These are phyloP conservation scores for Odontophorus gujanensis DNA, from an alignment of 2,113 vertebrate species.

Conservation along the genomic window DNA sequence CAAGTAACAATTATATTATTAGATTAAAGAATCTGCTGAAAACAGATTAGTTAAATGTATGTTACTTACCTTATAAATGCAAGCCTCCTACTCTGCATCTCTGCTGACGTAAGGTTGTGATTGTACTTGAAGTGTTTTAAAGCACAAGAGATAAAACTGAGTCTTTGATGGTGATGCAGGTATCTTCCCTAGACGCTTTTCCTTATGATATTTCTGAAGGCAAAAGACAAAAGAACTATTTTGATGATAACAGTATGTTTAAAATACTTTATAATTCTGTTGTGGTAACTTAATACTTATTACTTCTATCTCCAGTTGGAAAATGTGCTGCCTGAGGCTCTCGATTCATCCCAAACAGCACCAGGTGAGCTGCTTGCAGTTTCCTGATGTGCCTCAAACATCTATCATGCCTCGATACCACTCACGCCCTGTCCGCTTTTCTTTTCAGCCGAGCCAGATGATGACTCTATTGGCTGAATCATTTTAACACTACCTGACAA, in stretches of 20 bases:
- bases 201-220: background rate
- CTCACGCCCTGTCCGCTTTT: background rate
- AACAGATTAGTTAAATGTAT: background rate
- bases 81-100: background rate
- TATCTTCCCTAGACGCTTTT: background rate
- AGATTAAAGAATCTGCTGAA: background rate
- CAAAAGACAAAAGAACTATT: background rate
- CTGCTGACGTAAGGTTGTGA: background rate
- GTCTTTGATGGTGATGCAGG: background rate
- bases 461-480: background rate
- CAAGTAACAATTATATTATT: background rate
- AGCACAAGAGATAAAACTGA: background rate
- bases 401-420: slow-evolving; percentile 1
- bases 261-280: slow-evolving; percentile 27
- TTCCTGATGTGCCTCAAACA: background rate
- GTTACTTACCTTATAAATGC: background rate
- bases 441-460: background rate
- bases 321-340: slow-evolving; percentile 32
- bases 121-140: background rate
- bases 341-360: background rate
- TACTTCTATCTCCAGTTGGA: background rate
- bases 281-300: background rate
- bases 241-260: background rate
- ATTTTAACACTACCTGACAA: slow-evolving; percentile 9
- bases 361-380: background rate